A percentile compares a stretch with the other conserved stretches of the same genome.
Conservation (phyloP, 2,113 vertebrate species). For the Tautogolabrus adspersus region DNA sequence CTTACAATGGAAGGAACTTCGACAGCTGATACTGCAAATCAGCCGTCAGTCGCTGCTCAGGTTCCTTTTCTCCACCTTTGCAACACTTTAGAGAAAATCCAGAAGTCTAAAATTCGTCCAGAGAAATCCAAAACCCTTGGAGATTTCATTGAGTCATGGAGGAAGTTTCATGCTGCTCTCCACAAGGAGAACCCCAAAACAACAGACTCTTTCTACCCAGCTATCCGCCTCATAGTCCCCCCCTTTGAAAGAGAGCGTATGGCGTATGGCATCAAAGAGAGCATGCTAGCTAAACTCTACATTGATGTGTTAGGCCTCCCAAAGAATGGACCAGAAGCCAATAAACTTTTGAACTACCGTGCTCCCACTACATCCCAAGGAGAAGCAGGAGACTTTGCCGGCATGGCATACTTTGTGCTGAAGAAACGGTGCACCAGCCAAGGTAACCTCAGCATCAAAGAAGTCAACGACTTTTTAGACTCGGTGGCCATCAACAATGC, state of each 20-base stretch:
- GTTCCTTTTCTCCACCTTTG: conserved; percentile 95
- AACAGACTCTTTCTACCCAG: conserved; percentile 94
- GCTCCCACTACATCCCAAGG: conserved; percentile 86
- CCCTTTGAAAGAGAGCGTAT: conserved; percentile 93
- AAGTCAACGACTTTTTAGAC: conserved; percentile 94
- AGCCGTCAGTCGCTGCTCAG: conserved; percentile 86
- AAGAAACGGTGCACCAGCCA: conserved; percentile 90
- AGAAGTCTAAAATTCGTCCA: conserved; percentile 87
- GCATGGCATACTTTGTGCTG: conserved; percentile 93
- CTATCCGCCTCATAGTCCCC: conserved; percentile 95
- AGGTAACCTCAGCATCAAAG: conserved; percentile 88
- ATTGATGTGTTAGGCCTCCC: conserved; percentile 93
- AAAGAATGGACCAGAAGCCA: conserved; percentile 93
- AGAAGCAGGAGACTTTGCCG: conserved; percentile 94
- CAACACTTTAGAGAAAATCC: conserved; percentile 91
- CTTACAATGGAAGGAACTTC: conserved; percentile 75
- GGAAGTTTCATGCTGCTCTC: conserved; percentile 91
- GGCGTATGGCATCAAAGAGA: conserved; percentile 99
- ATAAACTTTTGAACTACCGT: conserved; percentile 93
- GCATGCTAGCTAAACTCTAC: conserved; percentile 95
- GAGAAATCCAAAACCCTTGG: conserved; percentile 90
- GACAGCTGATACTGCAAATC: conserved; percentile 41
- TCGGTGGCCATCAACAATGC: conserved; percentile 89
- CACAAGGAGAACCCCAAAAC: conserved; percentile 88
- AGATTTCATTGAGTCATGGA: conserved; percentile 94